A percentile compares a stretch with the other conserved stretches of the same genome.
Evolutionary conservation across 2,113 vertebrate genomes (phyloP).

Genomic region (Cyanoderma ruficeps): DNA sequence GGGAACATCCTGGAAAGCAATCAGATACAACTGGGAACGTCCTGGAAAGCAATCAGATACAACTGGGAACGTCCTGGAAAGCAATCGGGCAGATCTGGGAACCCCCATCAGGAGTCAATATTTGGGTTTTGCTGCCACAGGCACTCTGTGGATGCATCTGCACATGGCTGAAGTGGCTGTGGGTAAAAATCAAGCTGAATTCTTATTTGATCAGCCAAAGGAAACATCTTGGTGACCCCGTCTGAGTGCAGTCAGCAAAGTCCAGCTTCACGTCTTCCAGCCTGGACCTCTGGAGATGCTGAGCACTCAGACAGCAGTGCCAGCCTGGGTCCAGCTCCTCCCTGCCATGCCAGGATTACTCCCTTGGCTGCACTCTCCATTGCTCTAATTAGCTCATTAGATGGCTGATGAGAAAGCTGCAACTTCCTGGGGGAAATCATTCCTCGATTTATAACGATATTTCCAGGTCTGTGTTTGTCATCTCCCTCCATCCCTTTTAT

Average conservation of each 20-base stretch:
- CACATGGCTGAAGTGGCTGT: accelerated
- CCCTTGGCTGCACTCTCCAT: not conserved
- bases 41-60: not conserved
- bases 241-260: not conserved
- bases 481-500: not conserved
- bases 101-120: accelerated
- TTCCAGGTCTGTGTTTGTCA: conserved; percentile 17
- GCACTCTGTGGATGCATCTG: not conserved
- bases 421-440: conserved; percentile 23
- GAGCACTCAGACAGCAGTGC: not conserved
- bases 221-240: not conserved
- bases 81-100: not conserved
- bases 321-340: not conserved
- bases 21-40: not conserved
- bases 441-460: not conserved
- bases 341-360: not conserved
- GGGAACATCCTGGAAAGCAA: not conserved
- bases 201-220: not conserved
- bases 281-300: not conserved
- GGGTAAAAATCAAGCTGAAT: not conserved
- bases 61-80: not conserved
- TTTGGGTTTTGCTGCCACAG: not conserved
- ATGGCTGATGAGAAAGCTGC: conserved; percentile 15
- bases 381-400: conserved; percentile 47
- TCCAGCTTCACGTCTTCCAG: not conserved